Percentiles rank a stretch among this genome's conserved stretches.
Conservation (phyloP, 2,797 vertebrate species). For the Clamator glandarius region DNA sequence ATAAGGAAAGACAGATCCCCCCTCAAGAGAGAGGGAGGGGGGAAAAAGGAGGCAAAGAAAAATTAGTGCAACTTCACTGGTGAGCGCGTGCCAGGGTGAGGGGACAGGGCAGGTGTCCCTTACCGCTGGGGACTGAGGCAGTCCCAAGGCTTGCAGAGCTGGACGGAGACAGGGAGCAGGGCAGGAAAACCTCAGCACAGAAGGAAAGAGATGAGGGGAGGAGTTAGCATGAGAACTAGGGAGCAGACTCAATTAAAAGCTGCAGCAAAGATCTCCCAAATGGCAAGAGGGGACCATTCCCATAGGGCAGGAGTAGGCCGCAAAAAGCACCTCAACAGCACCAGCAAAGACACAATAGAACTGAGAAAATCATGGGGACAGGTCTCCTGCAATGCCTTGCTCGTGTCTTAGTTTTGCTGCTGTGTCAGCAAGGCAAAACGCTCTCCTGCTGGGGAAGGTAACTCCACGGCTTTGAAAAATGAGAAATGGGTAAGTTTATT, state of each 20-base stretch:
- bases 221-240: background rate
- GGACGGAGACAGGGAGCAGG: background rate
- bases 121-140: background rate
- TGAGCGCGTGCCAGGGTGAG: fast-evolving
- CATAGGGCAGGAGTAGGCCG: background rate
- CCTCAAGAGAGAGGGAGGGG: background rate
- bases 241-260: background rate
- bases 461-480: background rate
- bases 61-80: background rate
- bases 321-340: background rate
- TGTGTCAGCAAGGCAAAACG: background rate
- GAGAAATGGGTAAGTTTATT: background rate
- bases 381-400: fast-evolving
- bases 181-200: background rate
- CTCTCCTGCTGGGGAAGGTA: background rate
- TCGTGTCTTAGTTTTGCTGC: background rate
- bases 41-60: background rate
- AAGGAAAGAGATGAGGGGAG: background rate
- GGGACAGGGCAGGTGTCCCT: background rate
- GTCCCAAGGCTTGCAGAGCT: background rate
- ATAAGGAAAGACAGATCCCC: conserved; percentile 34
- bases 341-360: background rate
- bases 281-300: background rate
- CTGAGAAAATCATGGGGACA: background rate
- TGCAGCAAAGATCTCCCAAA: background rate